Conservation (phyloP, 2,113 vertebrate species). For the Octodon degus region DNA sequence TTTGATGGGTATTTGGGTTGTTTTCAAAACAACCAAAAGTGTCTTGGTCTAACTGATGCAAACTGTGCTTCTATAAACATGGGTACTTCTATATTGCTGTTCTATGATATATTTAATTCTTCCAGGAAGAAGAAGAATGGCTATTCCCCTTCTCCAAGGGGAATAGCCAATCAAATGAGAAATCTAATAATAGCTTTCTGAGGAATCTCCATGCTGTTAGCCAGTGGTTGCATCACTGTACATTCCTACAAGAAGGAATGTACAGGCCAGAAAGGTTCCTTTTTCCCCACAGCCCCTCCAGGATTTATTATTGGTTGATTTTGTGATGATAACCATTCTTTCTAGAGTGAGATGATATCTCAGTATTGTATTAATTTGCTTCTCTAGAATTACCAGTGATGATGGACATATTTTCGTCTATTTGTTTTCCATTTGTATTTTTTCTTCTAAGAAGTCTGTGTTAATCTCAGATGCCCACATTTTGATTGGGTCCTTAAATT, state of each 20-base stretch:
- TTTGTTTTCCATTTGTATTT: neutral
- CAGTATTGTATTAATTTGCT: neutral
- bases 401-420: neutral
- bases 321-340: neutral
- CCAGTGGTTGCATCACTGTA: neutral
- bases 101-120: neutral
- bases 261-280: neutral
- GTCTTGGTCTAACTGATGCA: neutral
- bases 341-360: neutral
- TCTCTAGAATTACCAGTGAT: neutral
- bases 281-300: neutral
- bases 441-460: neutral
- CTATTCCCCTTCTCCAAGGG: neutral
- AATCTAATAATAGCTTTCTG: neutral
- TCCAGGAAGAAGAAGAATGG: neutral
- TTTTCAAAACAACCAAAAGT: neutral
- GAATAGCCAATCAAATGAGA: neutral
- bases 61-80: neutral
- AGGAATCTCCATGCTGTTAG: neutral
- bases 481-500: neutral
- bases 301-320: neutral
- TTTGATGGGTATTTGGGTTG: neutral
- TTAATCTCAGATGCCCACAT: neutral
- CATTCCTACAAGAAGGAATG: neutral
- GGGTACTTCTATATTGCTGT: neutral